These are phyloP conservation scores for Zophobas atratus DNA, from an alignment of 1,140 invertebrate genomes.

Conservation along the genomic window DNA sequence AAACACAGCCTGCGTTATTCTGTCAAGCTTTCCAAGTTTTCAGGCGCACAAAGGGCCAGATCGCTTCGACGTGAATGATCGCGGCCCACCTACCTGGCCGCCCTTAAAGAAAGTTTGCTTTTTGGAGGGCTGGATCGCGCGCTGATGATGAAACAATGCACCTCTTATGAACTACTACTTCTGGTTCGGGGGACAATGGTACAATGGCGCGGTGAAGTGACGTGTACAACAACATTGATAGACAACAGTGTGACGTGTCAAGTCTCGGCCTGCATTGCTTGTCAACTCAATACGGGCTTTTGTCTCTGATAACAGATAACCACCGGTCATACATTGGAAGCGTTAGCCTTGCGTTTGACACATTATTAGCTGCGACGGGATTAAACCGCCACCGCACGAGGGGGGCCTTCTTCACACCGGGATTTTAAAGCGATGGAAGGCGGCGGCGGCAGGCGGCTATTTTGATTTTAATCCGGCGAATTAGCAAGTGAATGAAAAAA, in stretches of 20 bases:
- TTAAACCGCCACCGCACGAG: conserved; percentile 21
- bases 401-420: conserved; percentile 6
- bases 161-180: conserved; percentile 44
- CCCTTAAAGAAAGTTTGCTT: conserved; percentile 27
- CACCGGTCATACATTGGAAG: conserved; percentile 53
- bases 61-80: conserved; percentile 29
- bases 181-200: conserved; percentile 48
- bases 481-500: no score
- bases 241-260: conserved; percentile 53
- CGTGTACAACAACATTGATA: conserved; percentile 55
- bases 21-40: conserved; percentile 27
- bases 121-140: conserved; percentile 4
- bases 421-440: background rate
- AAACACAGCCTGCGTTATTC: conserved; percentile 1
- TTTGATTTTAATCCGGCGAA: no score
- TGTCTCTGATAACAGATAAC: conserved; percentile 53
- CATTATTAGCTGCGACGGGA: conserved; percentile 45
- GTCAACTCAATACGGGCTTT: conserved; percentile 51
- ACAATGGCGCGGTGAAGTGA: conserved; percentile 53
- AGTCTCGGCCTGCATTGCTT: conserved; percentile 52
- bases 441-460: no score
- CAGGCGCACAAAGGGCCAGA: background rate
- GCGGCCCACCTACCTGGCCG: conserved; percentile 25
- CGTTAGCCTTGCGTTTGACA: conserved; percentile 50
- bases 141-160: conserved; percentile 6